These are phyloP conservation scores for Melieria crassipennis DNA, from an alignment of 2,888 invertebrate genomes.

Conservation along the genomic window DNA sequence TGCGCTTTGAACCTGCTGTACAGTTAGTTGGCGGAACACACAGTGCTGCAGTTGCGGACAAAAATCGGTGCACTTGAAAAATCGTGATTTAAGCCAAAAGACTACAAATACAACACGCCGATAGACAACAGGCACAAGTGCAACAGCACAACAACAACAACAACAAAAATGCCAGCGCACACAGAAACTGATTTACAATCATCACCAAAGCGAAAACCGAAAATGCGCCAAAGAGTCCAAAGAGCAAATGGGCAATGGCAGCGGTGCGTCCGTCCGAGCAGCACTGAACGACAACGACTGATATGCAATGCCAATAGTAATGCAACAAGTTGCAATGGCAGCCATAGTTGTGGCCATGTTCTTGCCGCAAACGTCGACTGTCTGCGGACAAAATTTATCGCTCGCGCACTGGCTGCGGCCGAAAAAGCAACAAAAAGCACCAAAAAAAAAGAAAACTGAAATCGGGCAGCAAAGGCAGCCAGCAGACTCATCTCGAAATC, in stretches of 20 bases:
- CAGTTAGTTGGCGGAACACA: constrained; percentile 49
- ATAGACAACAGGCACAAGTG: constrained; percentile 16
- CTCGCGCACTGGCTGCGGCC: background rate
- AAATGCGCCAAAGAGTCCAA: background rate
- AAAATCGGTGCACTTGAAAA: constrained; percentile 32
- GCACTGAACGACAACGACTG: background rate
- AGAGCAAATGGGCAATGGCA: background rate
- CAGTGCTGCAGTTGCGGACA: constrained; percentile 18
- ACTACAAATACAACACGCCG: constrained; percentile 18
- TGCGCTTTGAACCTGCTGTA: constrained; percentile 60
- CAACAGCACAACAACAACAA: constrained; percentile 19
- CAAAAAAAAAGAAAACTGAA: background rate
- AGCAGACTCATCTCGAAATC: constrained; percentile 55
- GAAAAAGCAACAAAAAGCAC: background rate
- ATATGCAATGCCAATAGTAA: background rate
- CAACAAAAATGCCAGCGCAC: constrained; percentile 10
- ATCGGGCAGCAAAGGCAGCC: background rate
- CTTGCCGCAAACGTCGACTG: background rate
- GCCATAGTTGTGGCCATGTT: constrained; percentile 6
- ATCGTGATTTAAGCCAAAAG: constrained; percentile 26
- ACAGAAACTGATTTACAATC: constrained; percentile 44
- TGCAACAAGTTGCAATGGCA: background rate
- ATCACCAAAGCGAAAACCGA: constrained; percentile 27
- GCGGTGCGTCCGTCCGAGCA: background rate
- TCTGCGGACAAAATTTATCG: constrained; percentile 8